phyloP scores from a whole-genome alignment of 2,888 invertebrate genomes.

The Ectropis crepuscularia region DNA sequence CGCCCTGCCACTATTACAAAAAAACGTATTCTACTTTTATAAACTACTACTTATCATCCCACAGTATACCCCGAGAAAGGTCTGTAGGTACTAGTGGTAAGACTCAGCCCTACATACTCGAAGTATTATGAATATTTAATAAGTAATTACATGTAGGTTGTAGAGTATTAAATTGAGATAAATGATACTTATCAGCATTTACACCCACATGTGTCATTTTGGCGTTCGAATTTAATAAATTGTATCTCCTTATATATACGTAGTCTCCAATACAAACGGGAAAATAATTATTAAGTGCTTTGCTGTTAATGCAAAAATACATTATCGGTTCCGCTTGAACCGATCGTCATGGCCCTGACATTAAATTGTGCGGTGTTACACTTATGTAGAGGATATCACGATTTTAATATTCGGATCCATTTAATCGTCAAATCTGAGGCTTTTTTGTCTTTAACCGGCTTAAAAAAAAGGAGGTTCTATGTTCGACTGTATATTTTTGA shows the following conservation, averaged over 20 bases:
- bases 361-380: conserved; percentile 31
- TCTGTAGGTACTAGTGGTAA: no score
- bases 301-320: conserved; percentile 7
- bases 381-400: conserved; percentile 14
- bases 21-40: no score
- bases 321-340: conserved; percentile 34
- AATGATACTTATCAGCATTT: conserved; percentile 6
- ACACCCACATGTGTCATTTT: conserved; percentile 15
- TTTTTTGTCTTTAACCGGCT: no score
- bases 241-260: conserved; percentile 1
- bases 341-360: conserved; percentile 39
- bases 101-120: no score
- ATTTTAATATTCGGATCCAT: conserved; percentile 2
- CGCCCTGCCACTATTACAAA: no score
- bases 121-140: no score
- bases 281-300: conserved; percentile 17
- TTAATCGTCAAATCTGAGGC: no score
- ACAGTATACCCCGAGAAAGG: no score
- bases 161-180: conserved; percentile 14
- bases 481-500: no score
- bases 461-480: no score
- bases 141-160: background rate
- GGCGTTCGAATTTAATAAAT: conserved; percentile 6
- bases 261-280: conserved; percentile 13
- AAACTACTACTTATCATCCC: no score